phyloP scores from a whole-genome alignment of 2,888 invertebrate genomes.

The Rotaria sp. region DNA sequence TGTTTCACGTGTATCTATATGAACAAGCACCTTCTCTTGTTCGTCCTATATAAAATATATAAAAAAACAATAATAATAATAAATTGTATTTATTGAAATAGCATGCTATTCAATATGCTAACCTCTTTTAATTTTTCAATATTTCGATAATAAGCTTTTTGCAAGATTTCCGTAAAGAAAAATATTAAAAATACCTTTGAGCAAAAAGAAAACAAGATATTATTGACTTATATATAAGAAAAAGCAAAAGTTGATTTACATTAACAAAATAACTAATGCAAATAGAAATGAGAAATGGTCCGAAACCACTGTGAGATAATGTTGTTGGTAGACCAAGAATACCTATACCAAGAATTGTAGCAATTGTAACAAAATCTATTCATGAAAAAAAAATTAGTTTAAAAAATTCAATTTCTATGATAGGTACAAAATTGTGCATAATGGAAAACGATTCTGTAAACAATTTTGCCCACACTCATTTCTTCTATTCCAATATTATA shows the following conservation, averaged over 20 bases:
- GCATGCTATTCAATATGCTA: no score
- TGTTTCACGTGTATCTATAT: not conserved
- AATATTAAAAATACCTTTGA: not conserved
- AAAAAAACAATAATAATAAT: not conserved
- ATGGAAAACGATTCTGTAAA: not conserved
- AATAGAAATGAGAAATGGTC: slow-evolving; percentile 51
- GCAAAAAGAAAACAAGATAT: not conserved
- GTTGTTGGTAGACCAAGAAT: slow-evolving; percentile 53
- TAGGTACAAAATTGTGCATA: not conserved
- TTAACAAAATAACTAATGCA: slow-evolving; percentile 48
- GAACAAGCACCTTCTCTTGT: not conserved
- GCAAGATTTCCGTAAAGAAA: slow-evolving; percentile 21
- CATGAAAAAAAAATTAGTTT: no score
- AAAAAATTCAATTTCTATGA: no score
- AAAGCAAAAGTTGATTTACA: slow-evolving; percentile 43
- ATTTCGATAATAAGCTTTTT: slow-evolving; percentile 3
- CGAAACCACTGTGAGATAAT: slow-evolving; percentile 48
- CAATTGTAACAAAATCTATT: slow-evolving; percentile 53
- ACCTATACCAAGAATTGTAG: slow-evolving; percentile 52
- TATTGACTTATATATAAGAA: slow-evolving; percentile 33
- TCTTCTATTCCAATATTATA: no score
- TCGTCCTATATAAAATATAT: not conserved
- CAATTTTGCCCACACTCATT: not conserved
- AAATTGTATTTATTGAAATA: no score
- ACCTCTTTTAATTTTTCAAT: not conserved